phyloP scores from a whole-genome alignment of 1,140 invertebrate species.

The Aphidius gifuensis region DNA sequence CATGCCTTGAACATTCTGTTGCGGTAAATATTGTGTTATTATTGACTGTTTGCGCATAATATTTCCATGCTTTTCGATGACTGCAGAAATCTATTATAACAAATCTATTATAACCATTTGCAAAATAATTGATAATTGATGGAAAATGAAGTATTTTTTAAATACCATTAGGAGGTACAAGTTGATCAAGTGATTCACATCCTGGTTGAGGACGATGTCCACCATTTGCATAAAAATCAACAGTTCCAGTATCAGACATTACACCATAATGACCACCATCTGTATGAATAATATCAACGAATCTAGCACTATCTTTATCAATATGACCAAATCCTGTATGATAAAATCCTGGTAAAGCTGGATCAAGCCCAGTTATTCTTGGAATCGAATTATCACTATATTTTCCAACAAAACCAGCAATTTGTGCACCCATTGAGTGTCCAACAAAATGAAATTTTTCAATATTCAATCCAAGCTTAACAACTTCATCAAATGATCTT shows the following conservation, averaged over 20 bases:
- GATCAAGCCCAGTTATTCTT: slow-evolving; percentile 54
- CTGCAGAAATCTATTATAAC: slow-evolving; percentile 59
- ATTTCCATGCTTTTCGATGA: slow-evolving; percentile 62
- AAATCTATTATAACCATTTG: too few species aligned
- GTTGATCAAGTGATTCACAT: slow-evolving; percentile 46
- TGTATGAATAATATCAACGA: slow-evolving; percentile 70
- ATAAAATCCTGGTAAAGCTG: slow-evolving; percentile 62
- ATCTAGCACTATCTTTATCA: slow-evolving; percentile 60
- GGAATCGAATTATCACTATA: slow-evolving; percentile 20
- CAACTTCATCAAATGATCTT: slow-evolving; percentile 18
- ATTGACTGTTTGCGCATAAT: slow-evolving; percentile 59
- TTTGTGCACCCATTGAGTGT: slow-evolving; percentile 43
- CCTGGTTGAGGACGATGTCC: slow-evolving; percentile 60
- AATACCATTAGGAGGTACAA: slow-evolving; percentile 47
- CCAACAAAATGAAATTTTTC: slow-evolving; percentile 41
- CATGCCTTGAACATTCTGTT: slow-evolving; percentile 33
- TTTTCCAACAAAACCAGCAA: slow-evolving; percentile 40
- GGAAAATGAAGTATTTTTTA: neutral
- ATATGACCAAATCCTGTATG: slow-evolving; percentile 58
- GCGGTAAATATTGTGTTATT: slow-evolving; percentile 50
- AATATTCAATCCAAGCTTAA: slow-evolving; percentile 24
- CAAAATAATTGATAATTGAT: too few species aligned
- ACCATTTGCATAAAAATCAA: slow-evolving; percentile 64
- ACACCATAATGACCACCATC: slow-evolving; percentile 62
- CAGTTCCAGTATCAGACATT: slow-evolving; percentile 57